Base-by-base conservation (phyloP, 2,113 vertebrate genomes). In the Dicentrarchus labrax region DNA sequence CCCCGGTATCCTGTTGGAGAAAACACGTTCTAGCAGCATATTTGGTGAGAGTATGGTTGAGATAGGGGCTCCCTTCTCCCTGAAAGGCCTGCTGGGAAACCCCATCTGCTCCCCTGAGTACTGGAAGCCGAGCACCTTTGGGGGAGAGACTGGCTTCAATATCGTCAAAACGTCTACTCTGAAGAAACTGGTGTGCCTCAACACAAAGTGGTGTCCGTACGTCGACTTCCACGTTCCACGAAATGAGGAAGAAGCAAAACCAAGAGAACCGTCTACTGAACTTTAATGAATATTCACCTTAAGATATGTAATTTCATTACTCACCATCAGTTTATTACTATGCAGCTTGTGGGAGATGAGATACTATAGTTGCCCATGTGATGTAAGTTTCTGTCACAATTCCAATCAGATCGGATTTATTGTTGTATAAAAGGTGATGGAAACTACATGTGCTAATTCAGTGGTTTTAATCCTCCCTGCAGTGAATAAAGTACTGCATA, bases 11-110 rank as follows among this genome's bases (percentile, higher is more conserved):
- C 48, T 99, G 82, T 92, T 99, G 6, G 98, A 99, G 93, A 97
- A 96, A 81, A 90, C 95, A 0, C 95, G 94, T 2, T 85, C 95
- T 1, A 87, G 90, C 0, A 75, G 91, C 1, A 97, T 98, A 70
- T 99, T 99, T 89, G 98, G 98, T n/a, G 96, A 99, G 88, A 99
- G 98, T 77, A 99, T 99, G 96, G 96, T 99, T 71, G 98, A 99
- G 93, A 98, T 99, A 0, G 98, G 98, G 4, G 96, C 98, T 22
- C 98, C 98, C 0, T 99, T 99, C 89, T 99, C 98, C 56, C 93
- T 99, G 77, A 99, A 99, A 91, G 98, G 98, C 48, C 96, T 99
- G n/a, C 38, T 99, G 56, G 98, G 98, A 67, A 99, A 99, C 62
- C 97, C 98, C 53, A 96, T 99, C 89, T 99, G 98, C 89, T 99